phyloP scores from a whole-genome alignment of 2,797 vertebrate species.

The Taenioides sp. region DNA sequence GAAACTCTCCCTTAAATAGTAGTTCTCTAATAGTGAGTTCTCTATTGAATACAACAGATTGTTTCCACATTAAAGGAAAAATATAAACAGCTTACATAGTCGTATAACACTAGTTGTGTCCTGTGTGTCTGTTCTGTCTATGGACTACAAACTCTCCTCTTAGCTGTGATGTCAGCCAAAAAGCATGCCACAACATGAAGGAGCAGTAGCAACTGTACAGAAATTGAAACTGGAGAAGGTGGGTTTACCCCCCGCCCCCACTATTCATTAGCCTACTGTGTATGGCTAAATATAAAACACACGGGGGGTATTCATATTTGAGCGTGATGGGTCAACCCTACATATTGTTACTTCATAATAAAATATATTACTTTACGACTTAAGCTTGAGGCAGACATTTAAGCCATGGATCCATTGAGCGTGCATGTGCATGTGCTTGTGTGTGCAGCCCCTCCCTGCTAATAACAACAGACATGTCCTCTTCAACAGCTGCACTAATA shows the following conservation, averaged over 20 bases:
- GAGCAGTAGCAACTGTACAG: slow-evolving; percentile 79
- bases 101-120: neutral
- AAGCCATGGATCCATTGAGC: slow-evolving; percentile 31
- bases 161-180: slow-evolving; percentile 79
- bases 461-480: slow-evolving; percentile 75
- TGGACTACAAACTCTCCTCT: slow-evolving; percentile 58
- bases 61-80: neutral
- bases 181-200: slow-evolving; percentile 78
- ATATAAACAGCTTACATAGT: neutral
- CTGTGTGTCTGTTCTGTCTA: slow-evolving; percentile 23
- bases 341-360: neutral
- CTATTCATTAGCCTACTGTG: slow-evolving; percentile 16
- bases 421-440: slow-evolving; percentile 21
- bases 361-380: slow-evolving; percentile 18
- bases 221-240: slow-evolving; percentile 69
- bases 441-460: slow-evolving; percentile 60
- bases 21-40: neutral
- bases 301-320: slow-evolving; percentile 3
- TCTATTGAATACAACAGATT: neutral
- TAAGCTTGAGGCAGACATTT: slow-evolving; percentile 1
- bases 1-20: neutral
- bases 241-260: slow-evolving; percentile 33
- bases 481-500: slow-evolving; percentile 79
- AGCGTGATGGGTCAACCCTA: neutral
- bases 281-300: slow-evolving; percentile 9